Percentiles rank a stretch among this genome's conserved stretches.
phyloP scores from a whole-genome alignment of 2,113 vertebrate genomes.

The Nesogale talazaci region DNA sequence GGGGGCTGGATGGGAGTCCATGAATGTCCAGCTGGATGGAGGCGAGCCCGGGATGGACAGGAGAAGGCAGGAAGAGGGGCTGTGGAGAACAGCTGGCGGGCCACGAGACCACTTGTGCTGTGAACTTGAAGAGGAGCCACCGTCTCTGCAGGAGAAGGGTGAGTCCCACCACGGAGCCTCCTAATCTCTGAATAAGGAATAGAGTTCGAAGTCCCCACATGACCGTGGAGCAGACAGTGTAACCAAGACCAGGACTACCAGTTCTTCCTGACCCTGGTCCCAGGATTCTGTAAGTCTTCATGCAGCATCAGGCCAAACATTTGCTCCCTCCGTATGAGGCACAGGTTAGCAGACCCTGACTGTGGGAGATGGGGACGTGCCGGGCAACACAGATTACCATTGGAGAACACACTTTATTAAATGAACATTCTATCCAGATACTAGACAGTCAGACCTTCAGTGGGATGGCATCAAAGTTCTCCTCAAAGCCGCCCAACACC shows the following conservation, averaged over 20 bases:
- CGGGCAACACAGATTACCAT: background rate
- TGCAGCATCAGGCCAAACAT: background rate
- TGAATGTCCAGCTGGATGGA: conserved; percentile 69
- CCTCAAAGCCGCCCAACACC: background rate
- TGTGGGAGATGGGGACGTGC: conserved; percentile 36
- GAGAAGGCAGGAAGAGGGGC: conserved; percentile 64
- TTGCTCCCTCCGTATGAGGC: background rate
- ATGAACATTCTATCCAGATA: conserved; percentile 38
- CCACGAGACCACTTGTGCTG: conserved; percentile 63
- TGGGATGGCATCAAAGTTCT: background rate
- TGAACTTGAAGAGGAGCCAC: conserved; percentile 73
- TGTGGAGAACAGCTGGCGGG: conserved; percentile 53
- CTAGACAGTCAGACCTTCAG: background rate
- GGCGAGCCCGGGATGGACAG: conserved; percentile 57
- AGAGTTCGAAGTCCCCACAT: background rate
- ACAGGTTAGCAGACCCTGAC: conserved; percentile 26
- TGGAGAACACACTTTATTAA: background rate
- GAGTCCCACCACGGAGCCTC: conserved; percentile 37
- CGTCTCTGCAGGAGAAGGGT: conserved; percentile 79
- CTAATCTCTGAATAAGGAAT: conserved; percentile 17
- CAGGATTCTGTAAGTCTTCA: conserved; percentile 12
- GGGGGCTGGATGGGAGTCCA: conserved; percentile 76
- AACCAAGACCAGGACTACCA: background rate
- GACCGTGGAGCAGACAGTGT: background rate
- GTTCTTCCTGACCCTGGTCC: background rate